Percentiles rank a stretch among this genome's conserved stretches.
Evolutionary conservation across 2,888 invertebrate genomes (phyloP).

Genomic region (Platypus cylindrus): DNA sequence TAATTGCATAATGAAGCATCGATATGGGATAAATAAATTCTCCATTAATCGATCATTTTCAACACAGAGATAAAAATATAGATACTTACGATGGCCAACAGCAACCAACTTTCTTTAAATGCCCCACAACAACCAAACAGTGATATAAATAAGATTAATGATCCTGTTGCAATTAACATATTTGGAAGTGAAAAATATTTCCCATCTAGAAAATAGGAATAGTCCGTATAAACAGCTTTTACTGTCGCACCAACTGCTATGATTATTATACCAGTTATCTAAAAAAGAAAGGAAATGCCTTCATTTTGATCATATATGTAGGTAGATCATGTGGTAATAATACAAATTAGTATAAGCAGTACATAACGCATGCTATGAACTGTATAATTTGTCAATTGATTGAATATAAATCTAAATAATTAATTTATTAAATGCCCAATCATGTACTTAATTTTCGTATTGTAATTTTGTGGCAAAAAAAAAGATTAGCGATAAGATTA

Average conservation of each 20-base stretch:
- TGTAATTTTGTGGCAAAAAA: too few relatives aligned
- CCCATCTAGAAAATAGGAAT: slow-evolving; percentile 66
- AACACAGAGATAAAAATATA: neutral
- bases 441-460: too few relatives aligned
- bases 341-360: too few relatives aligned
- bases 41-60: too few relatives aligned
- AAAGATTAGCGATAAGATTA: too few relatives aligned
- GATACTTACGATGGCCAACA: slow-evolving; percentile 72
- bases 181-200: slow-evolving; percentile 76
- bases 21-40: neutral
- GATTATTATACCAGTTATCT: slow-evolving; percentile 80
- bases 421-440: too few relatives aligned
- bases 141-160: slow-evolving; percentile 79
- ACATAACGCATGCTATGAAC: too few relatives aligned
- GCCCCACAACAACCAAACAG: slow-evolving; percentile 96
- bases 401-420: too few relatives aligned
- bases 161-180: slow-evolving; percentile 78
- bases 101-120: slow-evolving; percentile 85
- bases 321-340: too few relatives aligned
- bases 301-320: neutral
- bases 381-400: too few relatives aligned
- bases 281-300: slow-evolving; percentile 29
- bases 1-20: neutral
- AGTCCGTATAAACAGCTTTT: slow-evolving; percentile 58
- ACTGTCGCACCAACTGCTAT: slow-evolving; percentile 71